Evolutionary conservation across 2,113 vertebrate species (phyloP).

Genomic region (Sula dactylatra): DNA sequence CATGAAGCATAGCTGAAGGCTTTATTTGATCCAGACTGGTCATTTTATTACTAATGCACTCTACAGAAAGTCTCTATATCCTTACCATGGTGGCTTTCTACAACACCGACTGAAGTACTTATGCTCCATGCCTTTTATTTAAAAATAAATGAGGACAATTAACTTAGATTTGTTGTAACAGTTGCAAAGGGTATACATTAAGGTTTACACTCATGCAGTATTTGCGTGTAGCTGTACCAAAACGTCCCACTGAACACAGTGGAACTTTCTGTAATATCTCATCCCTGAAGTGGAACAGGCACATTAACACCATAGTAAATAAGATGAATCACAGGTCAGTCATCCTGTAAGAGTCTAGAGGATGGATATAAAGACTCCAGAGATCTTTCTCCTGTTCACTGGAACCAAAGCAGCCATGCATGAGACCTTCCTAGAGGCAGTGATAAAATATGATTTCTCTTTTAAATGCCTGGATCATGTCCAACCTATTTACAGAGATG

Average conservation of each 20-base stretch:
- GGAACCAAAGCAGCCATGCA: neutral
- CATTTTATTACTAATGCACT: conserved; percentile 38
- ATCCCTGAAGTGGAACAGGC: conserved; percentile 4
- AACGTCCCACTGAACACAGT: neutral
- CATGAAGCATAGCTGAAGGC: conserved; percentile 48
- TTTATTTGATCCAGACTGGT: conserved; percentile 60
- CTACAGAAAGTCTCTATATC: neutral
- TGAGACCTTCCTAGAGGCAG: neutral
- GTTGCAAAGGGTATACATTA: neutral
- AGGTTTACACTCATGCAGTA: neutral
- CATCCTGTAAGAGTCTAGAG: neutral
- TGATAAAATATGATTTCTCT: neutral
- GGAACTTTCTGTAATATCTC: neutral
- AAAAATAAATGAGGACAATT: conserved; percentile 30
- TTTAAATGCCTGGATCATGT: neutral
- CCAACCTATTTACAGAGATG: neutral
- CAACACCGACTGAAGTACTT: neutral
- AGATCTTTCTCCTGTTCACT: neutral
- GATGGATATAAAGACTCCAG: neutral
- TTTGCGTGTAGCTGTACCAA: neutral
- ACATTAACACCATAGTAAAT: conserved; percentile 1
- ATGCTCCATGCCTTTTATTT: neutral
- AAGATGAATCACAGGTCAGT: conserved; percentile 15
- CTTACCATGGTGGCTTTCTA: neutral
- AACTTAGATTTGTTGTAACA: conserved; percentile 2